Evolutionary conservation across 2,888 invertebrate genomes (phyloP).

Genomic region (Plutella xylostella): DNA sequence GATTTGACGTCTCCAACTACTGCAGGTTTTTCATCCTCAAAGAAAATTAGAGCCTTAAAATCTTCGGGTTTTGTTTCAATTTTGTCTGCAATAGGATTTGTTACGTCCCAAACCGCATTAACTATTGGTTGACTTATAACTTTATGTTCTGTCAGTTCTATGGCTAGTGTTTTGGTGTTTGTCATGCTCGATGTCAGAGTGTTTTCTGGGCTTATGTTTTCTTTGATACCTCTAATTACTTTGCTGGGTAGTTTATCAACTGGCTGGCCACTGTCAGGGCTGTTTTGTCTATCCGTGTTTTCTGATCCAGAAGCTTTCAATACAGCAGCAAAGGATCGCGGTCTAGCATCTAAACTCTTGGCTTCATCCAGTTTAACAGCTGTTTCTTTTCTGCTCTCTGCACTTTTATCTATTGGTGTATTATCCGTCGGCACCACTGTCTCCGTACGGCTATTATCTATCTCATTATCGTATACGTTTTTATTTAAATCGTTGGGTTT

Average conservation of each 20-base stretch:
- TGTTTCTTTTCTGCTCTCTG: conserved; percentile 8
- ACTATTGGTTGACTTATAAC: conserved; percentile 32
- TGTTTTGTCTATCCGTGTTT: conserved; percentile 51
- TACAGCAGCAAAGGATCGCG: conserved; percentile 55
- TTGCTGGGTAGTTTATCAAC: conserved; percentile 66
- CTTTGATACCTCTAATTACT: conserved; percentile 70
- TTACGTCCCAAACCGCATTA: conserved; percentile 32
- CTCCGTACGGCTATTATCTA: neutral
- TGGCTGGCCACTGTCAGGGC: conserved; percentile 47
- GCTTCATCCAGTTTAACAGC: conserved; percentile 23
- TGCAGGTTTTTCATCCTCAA: no score
- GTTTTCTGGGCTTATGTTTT: conserved; percentile 74
- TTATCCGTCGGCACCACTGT: no score
- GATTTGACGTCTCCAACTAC: no score
- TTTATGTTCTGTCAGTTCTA: conserved; percentile 41
- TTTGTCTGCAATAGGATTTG: conserved; percentile 14
- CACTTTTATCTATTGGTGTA: conserved; percentile 13
- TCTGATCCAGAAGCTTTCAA: conserved; percentile 54
- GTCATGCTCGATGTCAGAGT: conserved; percentile 59
- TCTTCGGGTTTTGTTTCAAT: neutral
- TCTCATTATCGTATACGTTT: conserved; percentile 25
- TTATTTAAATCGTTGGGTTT: conserved; percentile 52
- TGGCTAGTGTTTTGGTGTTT: conserved; percentile 44
- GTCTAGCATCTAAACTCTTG: conserved; percentile 37
- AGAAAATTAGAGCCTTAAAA: neutral